Evolutionary conservation across 2,113 vertebrate genomes (phyloP).

Genomic region (Protobothrops mucrosquamatus): DNA sequence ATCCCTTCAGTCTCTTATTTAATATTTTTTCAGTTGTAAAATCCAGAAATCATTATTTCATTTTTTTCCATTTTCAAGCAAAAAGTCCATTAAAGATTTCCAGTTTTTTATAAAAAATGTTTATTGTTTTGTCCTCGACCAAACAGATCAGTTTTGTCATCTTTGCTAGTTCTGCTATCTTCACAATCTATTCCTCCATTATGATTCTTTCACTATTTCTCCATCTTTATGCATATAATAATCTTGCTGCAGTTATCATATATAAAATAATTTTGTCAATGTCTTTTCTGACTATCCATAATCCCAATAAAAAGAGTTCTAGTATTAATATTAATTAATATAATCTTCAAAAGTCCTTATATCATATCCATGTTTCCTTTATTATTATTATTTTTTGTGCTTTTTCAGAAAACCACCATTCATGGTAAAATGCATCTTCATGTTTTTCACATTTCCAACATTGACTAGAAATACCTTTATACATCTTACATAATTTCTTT

Average conservation of each 20-base stretch:
- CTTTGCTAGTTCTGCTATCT: background rate
- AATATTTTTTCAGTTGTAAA: too few species aligned
- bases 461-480: background rate
- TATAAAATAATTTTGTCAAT: background rate
- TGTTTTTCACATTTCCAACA: background rate
- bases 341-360: background rate
- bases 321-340: background rate
- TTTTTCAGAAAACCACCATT: background rate
- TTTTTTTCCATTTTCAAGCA: background rate
- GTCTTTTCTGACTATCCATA: background rate
- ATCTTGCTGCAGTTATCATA: background rate
- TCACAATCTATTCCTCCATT: background rate
- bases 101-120: background rate
- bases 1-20: too few species aligned
- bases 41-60: background rate
- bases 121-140: background rate
- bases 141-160: background rate
- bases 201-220: background rate
- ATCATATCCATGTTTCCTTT: background rate
- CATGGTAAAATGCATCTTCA: background rate
- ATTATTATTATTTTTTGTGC: background rate
- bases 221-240: background rate
- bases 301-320: background rate
- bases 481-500: background rate
- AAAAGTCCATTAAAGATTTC: background rate